These are phyloP conservation scores for Beris morrisii DNA, from an alignment of 2,888 invertebrate genomes.

Conservation along the genomic window DNA sequence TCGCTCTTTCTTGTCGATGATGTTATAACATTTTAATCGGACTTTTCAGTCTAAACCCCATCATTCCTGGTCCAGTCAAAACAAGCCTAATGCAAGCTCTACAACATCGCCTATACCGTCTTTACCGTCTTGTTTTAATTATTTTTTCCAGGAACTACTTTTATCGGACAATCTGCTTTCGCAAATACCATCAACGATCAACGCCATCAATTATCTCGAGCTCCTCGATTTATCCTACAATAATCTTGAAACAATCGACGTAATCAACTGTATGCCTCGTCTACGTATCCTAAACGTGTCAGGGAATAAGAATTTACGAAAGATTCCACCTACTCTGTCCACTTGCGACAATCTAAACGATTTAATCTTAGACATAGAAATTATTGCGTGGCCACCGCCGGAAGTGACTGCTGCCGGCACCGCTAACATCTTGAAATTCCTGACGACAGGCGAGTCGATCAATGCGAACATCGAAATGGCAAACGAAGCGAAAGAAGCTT, in stretches of 20 bases:
- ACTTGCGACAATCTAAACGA: conserved; percentile 64
- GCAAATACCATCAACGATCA: conserved; percentile 69
- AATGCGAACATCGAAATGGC: conserved; percentile 3
- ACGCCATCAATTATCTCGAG: conserved; percentile 64
- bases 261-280: conserved; percentile 56
- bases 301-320: conserved; percentile 62
- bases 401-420: conserved; percentile 65
- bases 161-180: conserved; percentile 72
- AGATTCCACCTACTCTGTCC: conserved; percentile 68
- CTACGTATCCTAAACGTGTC: conserved; percentile 65
- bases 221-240: conserved; percentile 74
- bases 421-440: conserved; percentile 66
- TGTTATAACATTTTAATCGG: too few relatives aligned
- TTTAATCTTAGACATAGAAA: conserved; percentile 65
- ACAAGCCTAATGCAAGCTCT: too few relatives aligned
- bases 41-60: too few relatives aligned
- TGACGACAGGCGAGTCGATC: conserved; percentile 58
- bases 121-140: too few relatives aligned
- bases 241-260: conserved; percentile 59
- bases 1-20: too few relatives aligned
- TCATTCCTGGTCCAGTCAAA: too few relatives aligned
- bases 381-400: conserved; percentile 67
- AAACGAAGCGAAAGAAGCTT: conserved; percentile 30
- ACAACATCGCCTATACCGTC: too few relatives aligned
- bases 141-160: conserved; percentile 65